phyloP scores from a whole-genome alignment of 2,888 invertebrate genomes.

The Venustoraphidia nigricollis region DNA sequence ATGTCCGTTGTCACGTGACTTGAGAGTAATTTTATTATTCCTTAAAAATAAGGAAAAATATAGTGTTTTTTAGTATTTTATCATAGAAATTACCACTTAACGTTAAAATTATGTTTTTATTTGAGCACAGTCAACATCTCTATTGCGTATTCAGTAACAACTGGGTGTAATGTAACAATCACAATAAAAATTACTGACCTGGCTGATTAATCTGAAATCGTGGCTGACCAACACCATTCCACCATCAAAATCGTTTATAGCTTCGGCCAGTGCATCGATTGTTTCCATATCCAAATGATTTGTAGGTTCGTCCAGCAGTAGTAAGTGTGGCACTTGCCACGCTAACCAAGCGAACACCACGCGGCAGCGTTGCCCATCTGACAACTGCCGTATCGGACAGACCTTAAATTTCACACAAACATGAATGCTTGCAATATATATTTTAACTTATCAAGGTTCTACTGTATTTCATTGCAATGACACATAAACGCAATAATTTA shows the following conservation, averaged over 20 bases:
- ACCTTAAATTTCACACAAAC: conserved; percentile 34
- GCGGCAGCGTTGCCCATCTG: conserved; percentile 95
- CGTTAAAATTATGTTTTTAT: no score
- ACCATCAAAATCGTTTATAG: conserved; percentile 94
- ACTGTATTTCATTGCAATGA: background rate
- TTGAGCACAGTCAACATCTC: no score
- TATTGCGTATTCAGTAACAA: no score
- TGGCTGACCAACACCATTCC: conserved; percentile 99
- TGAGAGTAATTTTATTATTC: no score
- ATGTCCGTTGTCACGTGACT: no score
- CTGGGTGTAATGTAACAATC: background rate
- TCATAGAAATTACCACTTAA: no score
- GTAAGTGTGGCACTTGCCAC: conserved; percentile 90
- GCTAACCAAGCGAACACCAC: conserved; percentile 98
- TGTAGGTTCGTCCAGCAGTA: conserved; percentile 73
- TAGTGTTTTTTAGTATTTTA: no score
- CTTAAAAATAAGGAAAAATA: no score
- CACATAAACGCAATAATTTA: conserved; percentile 13
- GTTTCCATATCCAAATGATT: conserved; percentile 97
- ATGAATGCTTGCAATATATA: no score
- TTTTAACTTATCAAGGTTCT: no score
- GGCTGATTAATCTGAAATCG: conserved; percentile 97
- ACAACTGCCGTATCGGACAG: conserved; percentile 85
- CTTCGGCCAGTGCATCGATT: conserved; percentile 94
- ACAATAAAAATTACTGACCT: conserved; percentile 42